Base-by-base conservation (phyloP, 1,140 invertebrate species). In the Anadara kagoshimensis region DNA sequence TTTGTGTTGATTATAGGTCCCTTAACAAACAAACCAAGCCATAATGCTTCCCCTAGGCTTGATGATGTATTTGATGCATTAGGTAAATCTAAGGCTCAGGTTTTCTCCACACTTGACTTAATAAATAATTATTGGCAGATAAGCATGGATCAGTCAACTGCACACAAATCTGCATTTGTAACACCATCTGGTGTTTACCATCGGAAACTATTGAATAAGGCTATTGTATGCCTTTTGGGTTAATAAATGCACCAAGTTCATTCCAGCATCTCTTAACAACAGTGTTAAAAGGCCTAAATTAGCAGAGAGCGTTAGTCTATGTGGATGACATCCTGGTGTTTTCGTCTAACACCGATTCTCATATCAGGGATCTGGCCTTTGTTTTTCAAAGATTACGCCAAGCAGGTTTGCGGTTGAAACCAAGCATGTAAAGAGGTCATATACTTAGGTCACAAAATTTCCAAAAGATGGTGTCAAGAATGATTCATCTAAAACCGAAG, bases 1-100 rank as follows among this genome's bases (percentile, higher is more conserved):
- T 78, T 69, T 62, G 58, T 56, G 63, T 75, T 45, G 75, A 80
- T 51, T 78, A 78, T 62, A 22, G 78, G 14, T 58, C 64, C 59
- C 53, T 80, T 44, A 81, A 81, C 61, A 66, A 62, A 41, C 36
- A 69, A 4, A 80, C 80, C 10, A 79, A 71, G 49, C 66, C 71
- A 41, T 56, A 69, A 14, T 65, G 51, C 10, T 57, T 74, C 29
- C 68, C 74, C 78, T 20, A 53, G 51, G 20, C 36, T 67, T 24
- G 75, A 77, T 20, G 64, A 68, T 59, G 67, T 75, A 16, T 68
- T 70, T 62, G 75, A 74, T 22, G 63, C 65, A 14, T 47, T 81
- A 20, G 69, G 66, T 16, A 41, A 47, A 7, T 49, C 63, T 29
- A 47, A 78, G 26, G 74, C 74, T 54, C 26, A 65, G 56, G 20